Percentiles rank a stretch among this genome's conserved stretches.
Evolutionary conservation across 2,113 vertebrate genomes (phyloP).

Genomic region (Petrocephalus zakoni): DNA sequence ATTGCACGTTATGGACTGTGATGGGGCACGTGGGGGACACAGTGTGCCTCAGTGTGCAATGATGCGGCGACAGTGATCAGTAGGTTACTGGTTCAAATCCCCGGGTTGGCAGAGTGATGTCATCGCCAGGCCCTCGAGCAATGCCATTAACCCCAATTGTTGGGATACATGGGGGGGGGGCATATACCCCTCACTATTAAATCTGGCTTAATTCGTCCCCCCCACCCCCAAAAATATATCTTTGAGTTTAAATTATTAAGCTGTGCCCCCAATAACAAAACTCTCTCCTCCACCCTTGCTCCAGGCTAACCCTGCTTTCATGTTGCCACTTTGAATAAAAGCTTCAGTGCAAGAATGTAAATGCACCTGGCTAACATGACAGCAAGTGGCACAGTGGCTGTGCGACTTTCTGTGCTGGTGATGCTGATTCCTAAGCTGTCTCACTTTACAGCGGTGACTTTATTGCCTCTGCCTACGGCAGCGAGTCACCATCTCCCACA

Average conservation of each 20-base stretch:
- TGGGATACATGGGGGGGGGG: background rate
- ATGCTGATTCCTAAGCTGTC: background rate
- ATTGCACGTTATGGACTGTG: conserved; percentile 1
- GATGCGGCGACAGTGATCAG: background rate
- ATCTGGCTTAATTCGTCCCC: background rate
- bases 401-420: background rate
- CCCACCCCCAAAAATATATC: background rate
- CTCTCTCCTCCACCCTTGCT: background rate
- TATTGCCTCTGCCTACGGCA: background rate
- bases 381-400: background rate
- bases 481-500: background rate
- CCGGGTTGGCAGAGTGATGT: background rate
- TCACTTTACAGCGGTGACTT: background rate
- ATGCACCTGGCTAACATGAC: background rate
- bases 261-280: background rate
- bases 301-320: background rate
- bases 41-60: background rate
- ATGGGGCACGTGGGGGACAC: background rate
- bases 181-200: background rate
- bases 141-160: background rate
- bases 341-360: background rate
- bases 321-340: background rate
- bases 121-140: background rate
- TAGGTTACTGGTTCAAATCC: background rate
- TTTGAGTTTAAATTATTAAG: background rate